A percentile compares a stretch with the other conserved stretches of the same genome.
Evolutionary conservation across 2,888 invertebrate genomes (phyloP).

Genomic region (Macrosoma leucophasiata): DNA sequence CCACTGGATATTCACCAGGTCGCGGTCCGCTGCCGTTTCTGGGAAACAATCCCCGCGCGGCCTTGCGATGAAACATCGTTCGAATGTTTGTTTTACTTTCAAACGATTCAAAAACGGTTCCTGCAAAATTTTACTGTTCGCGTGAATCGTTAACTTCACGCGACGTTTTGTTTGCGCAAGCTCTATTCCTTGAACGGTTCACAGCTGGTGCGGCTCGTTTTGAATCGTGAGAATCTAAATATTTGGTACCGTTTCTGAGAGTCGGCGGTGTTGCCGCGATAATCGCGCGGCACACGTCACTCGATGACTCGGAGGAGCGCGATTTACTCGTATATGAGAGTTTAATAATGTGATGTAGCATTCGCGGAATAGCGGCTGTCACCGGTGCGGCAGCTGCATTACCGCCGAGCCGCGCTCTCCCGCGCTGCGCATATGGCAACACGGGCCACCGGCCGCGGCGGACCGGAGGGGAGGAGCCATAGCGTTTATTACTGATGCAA

Average conservation of each 20-base stretch:
- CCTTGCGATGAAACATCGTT: slow-evolving; percentile 61
- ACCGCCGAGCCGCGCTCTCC: no score
- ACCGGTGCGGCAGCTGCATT: slow-evolving; percentile 51
- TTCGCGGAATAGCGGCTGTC: slow-evolving; percentile 55
- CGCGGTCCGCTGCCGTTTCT: slow-evolving; percentile 38
- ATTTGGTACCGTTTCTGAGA: slow-evolving; percentile 29
- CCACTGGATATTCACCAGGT: slow-evolving; percentile 38
- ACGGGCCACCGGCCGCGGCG: slow-evolving; percentile 8
- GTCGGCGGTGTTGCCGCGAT: no score
- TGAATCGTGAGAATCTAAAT: slow-evolving; percentile 34
- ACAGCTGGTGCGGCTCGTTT: slow-evolving; percentile 44
- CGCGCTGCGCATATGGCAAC: no score
- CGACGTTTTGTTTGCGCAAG: slow-evolving; percentile 60
- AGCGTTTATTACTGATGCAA: no score
- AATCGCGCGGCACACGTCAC: slow-evolving; percentile 23
- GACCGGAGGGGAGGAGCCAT: no score
- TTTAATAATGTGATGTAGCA: slow-evolving; percentile 39
- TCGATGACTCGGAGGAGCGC: slow-evolving; percentile 27
- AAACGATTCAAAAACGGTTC: slow-evolving; percentile 58
- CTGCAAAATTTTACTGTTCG: slow-evolving; percentile 58
- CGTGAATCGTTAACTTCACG: slow-evolving; percentile 45
- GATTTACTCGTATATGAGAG: slow-evolving; percentile 46
- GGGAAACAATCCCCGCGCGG: slow-evolving; percentile 50
- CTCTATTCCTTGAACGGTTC: slow-evolving; percentile 50
- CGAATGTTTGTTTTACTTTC: slow-evolving; percentile 65